phyloP scores from a whole-genome alignment of 2,797 vertebrate genomes.

The Chloroceryle amazona region DNA sequence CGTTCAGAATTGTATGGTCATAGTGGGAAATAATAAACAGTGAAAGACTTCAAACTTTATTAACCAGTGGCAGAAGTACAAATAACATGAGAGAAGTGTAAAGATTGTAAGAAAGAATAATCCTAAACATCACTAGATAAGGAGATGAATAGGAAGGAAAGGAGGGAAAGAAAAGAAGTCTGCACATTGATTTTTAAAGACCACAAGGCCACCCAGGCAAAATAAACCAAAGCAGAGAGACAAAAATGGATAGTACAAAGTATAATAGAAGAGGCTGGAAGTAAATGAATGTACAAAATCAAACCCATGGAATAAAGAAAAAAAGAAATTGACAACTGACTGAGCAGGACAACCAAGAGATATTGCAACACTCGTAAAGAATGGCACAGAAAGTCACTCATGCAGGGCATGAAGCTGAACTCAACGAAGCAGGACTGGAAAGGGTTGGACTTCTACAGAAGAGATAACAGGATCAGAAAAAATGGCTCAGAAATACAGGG shows the following conservation, averaged over 20 bases:
- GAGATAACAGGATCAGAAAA: background rate
- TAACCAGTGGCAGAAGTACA: background rate
- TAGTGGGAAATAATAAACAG: background rate
- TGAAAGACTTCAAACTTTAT: background rate
- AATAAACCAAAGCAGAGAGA: background rate
- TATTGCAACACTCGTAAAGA: background rate
- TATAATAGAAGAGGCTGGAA: background rate
- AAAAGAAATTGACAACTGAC: background rate
- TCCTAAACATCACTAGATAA: background rate
- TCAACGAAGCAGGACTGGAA: slow-evolving; percentile 2
- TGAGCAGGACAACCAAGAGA: background rate
- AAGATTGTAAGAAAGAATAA: background rate
- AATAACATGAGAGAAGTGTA: background rate
- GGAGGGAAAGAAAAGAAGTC: background rate
- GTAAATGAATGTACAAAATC: background rate
- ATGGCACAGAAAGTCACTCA: slow-evolving; percentile 1
- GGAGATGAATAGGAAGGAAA: background rate
- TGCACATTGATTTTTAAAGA: background rate
- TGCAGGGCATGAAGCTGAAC: background rate
- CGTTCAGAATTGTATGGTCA: background rate
- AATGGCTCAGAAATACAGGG: background rate
- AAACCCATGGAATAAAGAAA: background rate
- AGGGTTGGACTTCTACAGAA: background rate
- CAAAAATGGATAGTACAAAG: background rate
- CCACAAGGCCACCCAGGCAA: background rate